phyloP scores from a whole-genome alignment of 2,113 vertebrate genomes.

The Butorides virescens region DNA sequence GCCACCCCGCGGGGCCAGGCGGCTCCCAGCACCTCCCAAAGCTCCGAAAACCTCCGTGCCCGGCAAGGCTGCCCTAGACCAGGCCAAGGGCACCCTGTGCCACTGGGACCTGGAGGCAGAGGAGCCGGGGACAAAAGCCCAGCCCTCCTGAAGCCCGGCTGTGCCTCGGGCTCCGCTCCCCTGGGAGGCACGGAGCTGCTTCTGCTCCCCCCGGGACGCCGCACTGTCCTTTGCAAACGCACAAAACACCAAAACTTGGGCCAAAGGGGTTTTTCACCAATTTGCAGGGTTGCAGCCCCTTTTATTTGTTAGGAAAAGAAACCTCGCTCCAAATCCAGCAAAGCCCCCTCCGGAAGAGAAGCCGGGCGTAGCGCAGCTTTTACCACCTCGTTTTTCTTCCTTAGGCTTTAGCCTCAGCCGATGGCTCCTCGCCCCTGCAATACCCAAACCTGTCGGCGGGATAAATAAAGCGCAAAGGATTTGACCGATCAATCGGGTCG shows the following conservation, averaged over 20 bases:
- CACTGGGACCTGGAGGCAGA: neutral
- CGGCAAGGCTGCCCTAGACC: fast-evolving
- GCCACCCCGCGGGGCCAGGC: neutral
- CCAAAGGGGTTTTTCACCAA: neutral
- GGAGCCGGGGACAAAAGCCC: neutral
- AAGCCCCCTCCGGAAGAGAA: neutral
- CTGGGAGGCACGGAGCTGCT: neutral
- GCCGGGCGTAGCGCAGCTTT: neutral
- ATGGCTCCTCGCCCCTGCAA: neutral
- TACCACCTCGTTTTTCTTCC: constrained; percentile 43
- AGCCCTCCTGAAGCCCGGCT: neutral
- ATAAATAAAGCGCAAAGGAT: neutral
- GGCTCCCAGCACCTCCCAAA: neutral
- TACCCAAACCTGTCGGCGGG: neutral
- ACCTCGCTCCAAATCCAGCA: fast-evolving
- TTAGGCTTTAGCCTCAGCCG: neutral
- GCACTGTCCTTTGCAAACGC: fast-evolving
- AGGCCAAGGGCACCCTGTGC: neutral
- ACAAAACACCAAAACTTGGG: neutral
- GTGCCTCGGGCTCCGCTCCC: neutral
- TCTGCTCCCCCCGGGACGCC: fast-evolving
- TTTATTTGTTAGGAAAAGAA: neutral
- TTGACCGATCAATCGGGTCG: constrained; percentile 25
- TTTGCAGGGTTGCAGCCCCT: neutral
- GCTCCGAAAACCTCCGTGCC: fast-evolving